Evolutionary conservation across 2,113 vertebrate genomes (phyloP).

Genomic region (Reinhardtius hippoglossoides): DNA sequence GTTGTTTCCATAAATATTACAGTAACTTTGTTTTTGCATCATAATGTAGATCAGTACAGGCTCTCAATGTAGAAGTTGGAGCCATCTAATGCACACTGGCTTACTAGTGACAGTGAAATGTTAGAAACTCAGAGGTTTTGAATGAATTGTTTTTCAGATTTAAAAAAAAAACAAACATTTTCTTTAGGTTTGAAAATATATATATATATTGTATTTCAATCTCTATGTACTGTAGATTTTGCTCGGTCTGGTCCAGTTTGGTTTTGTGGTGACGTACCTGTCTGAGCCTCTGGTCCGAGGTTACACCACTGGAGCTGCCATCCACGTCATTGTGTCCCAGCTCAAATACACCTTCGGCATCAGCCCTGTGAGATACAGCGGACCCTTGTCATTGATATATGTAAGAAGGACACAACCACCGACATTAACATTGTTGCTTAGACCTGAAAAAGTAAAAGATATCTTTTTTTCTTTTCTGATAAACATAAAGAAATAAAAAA

Average conservation of each 20-base stretch:
- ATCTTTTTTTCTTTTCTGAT: too few relatives aligned
- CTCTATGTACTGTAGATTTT: slow-evolving; percentile 79
- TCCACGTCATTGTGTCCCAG: slow-evolving; percentile 93
- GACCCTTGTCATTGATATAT: slow-evolving; percentile 87
- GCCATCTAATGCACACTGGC: too few relatives aligned
- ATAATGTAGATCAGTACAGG: too few relatives aligned
- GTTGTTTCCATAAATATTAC: too few relatives aligned
- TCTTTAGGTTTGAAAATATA: too few relatives aligned
- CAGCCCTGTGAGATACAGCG: slow-evolving; percentile 74
- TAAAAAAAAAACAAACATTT: too few relatives aligned
- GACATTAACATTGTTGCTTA: not conserved
- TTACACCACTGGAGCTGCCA: slow-evolving; percentile 91
- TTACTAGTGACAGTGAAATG: too few relatives aligned
- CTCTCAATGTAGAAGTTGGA: too few relatives aligned
- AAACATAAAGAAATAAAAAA: too few relatives aligned
- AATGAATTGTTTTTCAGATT: too few relatives aligned
- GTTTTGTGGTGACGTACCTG: slow-evolving; percentile 96
- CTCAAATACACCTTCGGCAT: slow-evolving; percentile 93
- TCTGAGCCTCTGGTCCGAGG: slow-evolving; percentile 93
- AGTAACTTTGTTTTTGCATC: too few relatives aligned
- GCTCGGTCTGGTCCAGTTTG: slow-evolving; percentile 91
- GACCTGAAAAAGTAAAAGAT: not conserved
- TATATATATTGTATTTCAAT: not conserved
- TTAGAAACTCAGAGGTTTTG: too few relatives aligned
- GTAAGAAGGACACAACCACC: slow-evolving; percentile 74